These are phyloP conservation scores for Mastomys coucha DNA, from an alignment of 2,113 vertebrate species.

Conservation along the genomic window DNA sequence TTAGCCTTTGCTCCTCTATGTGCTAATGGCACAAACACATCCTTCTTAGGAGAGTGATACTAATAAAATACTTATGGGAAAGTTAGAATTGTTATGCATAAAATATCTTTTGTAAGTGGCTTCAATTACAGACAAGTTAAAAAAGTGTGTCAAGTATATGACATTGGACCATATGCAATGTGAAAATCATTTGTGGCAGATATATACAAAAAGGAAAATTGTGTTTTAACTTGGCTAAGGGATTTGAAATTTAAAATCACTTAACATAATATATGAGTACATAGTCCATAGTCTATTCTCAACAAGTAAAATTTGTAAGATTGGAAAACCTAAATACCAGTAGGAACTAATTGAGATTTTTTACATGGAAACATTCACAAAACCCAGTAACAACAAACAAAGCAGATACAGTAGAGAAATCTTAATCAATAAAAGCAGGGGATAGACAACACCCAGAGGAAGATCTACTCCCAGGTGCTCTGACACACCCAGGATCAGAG, in stretches of 20 bases:
- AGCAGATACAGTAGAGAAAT: not conserved
- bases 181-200: not conserved
- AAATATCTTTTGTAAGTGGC: not conserved
- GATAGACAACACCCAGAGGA: too few species aligned
- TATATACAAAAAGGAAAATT: not conserved
- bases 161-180: not conserved
- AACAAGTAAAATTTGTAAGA: not conserved
- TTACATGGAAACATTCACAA: not conserved
- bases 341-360: not conserved
- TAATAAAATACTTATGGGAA: not conserved
- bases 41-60: not conserved
- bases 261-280: not conserved
- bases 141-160: not conserved
- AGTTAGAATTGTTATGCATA: not conserved
- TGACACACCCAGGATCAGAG: too few species aligned
- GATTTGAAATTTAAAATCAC: not conserved
- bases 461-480: too few species aligned
- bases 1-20: not conserved
- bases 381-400: not conserved
- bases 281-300: not conserved
- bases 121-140: not conserved
- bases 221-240: not conserved
- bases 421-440: not conserved
- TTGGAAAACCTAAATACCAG: not conserved
- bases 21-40: not conserved